Evolutionary conservation across 2,888 invertebrate species (phyloP).

Genomic region (Callyntrura guangdongensis): DNA sequence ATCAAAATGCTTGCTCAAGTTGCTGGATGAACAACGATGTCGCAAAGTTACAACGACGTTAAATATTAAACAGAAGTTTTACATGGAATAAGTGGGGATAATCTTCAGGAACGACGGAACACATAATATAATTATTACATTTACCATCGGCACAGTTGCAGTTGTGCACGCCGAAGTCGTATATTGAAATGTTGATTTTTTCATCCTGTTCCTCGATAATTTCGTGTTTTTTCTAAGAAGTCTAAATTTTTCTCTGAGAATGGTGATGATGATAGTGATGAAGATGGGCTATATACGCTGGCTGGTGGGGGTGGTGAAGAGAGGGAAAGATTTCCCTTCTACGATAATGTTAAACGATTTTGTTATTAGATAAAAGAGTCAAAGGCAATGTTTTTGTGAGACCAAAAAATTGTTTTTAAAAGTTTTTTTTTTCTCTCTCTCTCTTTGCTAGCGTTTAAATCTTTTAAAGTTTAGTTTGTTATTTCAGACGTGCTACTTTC

Average conservation of each 20-base stretch:
- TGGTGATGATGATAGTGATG: neutral
- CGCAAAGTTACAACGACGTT: neutral
- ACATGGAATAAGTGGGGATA: neutral
- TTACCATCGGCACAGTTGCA: neutral
- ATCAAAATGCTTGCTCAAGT: neutral
- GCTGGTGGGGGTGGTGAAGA: neutral
- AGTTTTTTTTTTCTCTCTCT: slow-evolving; percentile 26
- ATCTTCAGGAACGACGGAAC: slow-evolving; percentile 1
- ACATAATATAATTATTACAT: slow-evolving; percentile 8
- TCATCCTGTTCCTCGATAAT: slow-evolving; percentile 14
- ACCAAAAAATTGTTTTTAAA: slow-evolving; percentile 67
- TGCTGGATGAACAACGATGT: neutral
- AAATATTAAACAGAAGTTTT: neutral
- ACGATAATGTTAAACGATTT: slow-evolving; percentile 38
- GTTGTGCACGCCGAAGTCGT: neutral
- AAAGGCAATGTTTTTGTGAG: slow-evolving; percentile 51
- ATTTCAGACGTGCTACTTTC: slow-evolving; percentile 62
- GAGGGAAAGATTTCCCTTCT: neutral
- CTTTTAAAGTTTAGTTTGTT: slow-evolving; percentile 70
- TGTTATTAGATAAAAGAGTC: slow-evolving; percentile 56
- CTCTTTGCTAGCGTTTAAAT: slow-evolving; percentile 38
- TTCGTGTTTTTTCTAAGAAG: slow-evolving; percentile 16
- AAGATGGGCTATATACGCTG: too few species aligned
- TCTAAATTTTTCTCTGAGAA: slow-evolving; percentile 3
- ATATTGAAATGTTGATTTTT: slow-evolving; percentile 25